phyloP scores from a whole-genome alignment of 2,888 invertebrate species.

The Actias luna region DNA sequence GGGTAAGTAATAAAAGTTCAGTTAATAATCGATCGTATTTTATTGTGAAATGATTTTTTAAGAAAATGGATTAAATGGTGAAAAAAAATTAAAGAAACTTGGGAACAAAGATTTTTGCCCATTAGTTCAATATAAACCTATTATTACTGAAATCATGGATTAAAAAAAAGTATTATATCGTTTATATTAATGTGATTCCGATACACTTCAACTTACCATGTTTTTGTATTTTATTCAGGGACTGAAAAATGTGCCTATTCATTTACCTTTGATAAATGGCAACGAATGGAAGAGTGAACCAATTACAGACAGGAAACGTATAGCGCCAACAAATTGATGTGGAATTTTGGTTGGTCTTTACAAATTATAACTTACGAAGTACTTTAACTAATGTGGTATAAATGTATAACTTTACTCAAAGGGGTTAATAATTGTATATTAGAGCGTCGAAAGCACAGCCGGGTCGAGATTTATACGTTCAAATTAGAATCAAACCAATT shows the following conservation, averaged over 20 bases:
- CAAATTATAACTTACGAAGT: not conserved
- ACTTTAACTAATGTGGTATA: not conserved
- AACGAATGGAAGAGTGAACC: slow-evolving; percentile 29
- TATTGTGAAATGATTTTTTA: too few relatives aligned
- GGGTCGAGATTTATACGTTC: not conserved
- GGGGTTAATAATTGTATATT: not conserved
- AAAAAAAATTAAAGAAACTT: too few relatives aligned
- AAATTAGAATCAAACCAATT: not conserved
- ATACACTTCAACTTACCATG: not conserved
- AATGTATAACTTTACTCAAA: not conserved
- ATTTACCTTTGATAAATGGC: slow-evolving; percentile 46
- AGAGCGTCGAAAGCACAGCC: not conserved
- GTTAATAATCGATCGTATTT: too few relatives aligned
- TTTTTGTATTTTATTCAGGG: slow-evolving; percentile 18
- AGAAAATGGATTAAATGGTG: too few relatives aligned
- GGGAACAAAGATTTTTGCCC: too few relatives aligned
- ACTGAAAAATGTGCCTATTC: slow-evolving; percentile 37
- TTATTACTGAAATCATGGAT: too few relatives aligned
- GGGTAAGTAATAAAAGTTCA: too few relatives aligned
- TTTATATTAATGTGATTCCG: too few relatives aligned
- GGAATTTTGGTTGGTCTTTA: not conserved
- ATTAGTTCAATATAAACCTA: too few relatives aligned
- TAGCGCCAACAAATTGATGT: slow-evolving; percentile 24
- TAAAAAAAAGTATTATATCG: too few relatives aligned
- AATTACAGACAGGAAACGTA: slow-evolving; percentile 34